Evolutionary conservation across 1,140 invertebrate genomes (phyloP), one percentile per base, ranked within the genome.

Genomic region (Zaprionus tsacasi): DNA sequence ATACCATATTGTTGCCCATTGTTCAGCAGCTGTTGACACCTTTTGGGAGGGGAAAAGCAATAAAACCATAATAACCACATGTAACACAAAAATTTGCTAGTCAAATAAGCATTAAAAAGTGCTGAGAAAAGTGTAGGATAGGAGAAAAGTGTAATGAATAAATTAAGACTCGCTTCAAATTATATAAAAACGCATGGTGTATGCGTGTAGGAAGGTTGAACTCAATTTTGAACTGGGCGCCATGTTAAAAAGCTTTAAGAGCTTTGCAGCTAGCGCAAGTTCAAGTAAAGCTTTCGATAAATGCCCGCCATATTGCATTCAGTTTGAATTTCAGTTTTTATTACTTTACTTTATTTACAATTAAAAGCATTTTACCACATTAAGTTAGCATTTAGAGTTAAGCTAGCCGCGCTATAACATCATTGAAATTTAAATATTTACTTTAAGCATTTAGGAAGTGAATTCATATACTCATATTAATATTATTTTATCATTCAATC

Each of bases 361-460:
- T 89, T 89, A 89, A 89, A 89, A 89, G 81, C 85, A 85, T 89
- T 85, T 85, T 72, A 56, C 82, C 76, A 80, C 70, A 88, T 88
- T 73, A 77, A 87, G 74, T 76, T 88, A 88, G 50, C 71, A 76
- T 70, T 83, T 70, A 72, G 76, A 63, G 72, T 89, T 60, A 81
- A 35, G 36, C 72, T 77, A 88, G 21, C 68, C 68, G 30, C 79
- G 30, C 79, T 80, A 83, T 68, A 59, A 78, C 45, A 52, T 45
- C 80, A 68, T 66, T 78, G 64, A 73, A 79, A 70, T 50, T 75
- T 58, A 63, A 87, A 80, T 21, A 21, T 21, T 21, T 21, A 21
- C 70, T 56, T 72, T 87, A 79, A 77, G 79, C 77, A 77, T 71
- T 79, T 87, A 87, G 81, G 82, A 86, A 81, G 86, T 81, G 69